phyloP scores from a whole-genome alignment of 2,797 vertebrate genomes.

The Schizopygopsis malacanthus region DNA sequence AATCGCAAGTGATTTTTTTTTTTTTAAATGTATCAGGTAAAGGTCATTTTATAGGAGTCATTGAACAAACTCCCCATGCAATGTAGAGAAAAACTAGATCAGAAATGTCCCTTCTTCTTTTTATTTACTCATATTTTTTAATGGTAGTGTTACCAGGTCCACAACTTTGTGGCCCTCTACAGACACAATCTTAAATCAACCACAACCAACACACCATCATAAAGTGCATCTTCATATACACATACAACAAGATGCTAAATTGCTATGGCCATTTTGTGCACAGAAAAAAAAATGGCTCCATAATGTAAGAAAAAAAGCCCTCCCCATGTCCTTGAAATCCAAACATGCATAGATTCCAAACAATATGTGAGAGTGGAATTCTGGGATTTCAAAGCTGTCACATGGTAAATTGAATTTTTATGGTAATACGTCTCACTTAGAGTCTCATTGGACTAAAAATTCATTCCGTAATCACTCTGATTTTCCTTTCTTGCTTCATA shows the following conservation, averaged over 20 bases:
- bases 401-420: constrained; percentile 40
- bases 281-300: constrained; percentile 11
- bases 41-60: neutral
- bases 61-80: neutral
- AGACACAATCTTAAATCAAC: too few species aligned
- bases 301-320: constrained; percentile 20
- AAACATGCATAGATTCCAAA: neutral
- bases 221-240: constrained; percentile 12
- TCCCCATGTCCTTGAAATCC: constrained; percentile 39
- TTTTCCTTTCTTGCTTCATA: constrained; percentile 53
- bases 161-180: too few species aligned
- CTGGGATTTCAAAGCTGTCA: constrained; percentile 6
- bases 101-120: constrained; percentile 14
- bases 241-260: constrained; percentile 38
- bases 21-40: neutral
- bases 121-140: constrained; percentile 30
- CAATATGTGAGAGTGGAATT: constrained; percentile 14
- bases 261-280: constrained; percentile 8
- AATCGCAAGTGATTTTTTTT: too few species aligned
- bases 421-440: constrained; percentile 51
- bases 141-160: too few species aligned
- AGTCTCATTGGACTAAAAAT: constrained; percentile 46
- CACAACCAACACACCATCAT: constrained; percentile 14
- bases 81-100: constrained; percentile 7
- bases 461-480: constrained; percentile 51